A percentile compares a stretch with the other conserved stretches of the same genome.
phyloP scores from a whole-genome alignment of 2,888 invertebrate species.

The Cryptus armator region DNA sequence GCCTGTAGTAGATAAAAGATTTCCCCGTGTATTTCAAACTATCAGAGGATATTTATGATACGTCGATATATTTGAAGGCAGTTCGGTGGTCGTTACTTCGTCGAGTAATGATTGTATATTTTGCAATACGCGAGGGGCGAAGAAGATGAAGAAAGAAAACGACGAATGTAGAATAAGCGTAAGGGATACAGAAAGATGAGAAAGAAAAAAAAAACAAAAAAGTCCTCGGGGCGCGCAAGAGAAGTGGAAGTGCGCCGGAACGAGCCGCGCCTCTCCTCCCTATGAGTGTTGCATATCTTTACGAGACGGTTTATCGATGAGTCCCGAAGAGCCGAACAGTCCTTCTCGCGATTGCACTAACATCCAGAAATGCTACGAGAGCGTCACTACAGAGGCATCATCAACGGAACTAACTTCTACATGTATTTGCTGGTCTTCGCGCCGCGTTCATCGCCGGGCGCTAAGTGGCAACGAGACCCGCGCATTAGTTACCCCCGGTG shows the following conservation, averaged over 20 bases:
- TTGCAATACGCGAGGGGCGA: constrained; percentile 22
- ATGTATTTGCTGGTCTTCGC: background rate
- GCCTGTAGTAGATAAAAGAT: too few relatives aligned
- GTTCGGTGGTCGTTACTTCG: constrained; percentile 37
- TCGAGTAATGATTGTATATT: constrained; percentile 36
- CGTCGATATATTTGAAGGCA: constrained; percentile 43
- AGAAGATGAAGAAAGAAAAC: background rate
- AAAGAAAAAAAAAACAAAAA: constrained; percentile 49
- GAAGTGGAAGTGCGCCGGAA: constrained; percentile 6
- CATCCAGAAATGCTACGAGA: constrained; percentile 11
- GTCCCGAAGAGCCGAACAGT: constrained; percentile 46
- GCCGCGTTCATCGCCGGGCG: constrained; percentile 57
- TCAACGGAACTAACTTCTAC: background rate
- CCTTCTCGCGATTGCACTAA: constrained; percentile 34
- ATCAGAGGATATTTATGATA: constrained; percentile 42
- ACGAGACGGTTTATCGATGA: constrained; percentile 69
- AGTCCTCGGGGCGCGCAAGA: constrained; percentile 22
- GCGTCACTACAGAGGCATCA: background rate
- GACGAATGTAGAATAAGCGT: constrained; percentile 41
- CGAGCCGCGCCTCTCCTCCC: constrained; percentile 5
- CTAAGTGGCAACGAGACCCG: constrained; percentile 73
- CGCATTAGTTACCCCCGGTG: constrained; percentile 72
- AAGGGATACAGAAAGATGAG: constrained; percentile 66
- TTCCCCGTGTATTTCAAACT: background rate
- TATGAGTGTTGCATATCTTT: constrained; percentile 45